Evolutionary conservation across 2,888 invertebrate species (phyloP), one percentile per base, ranked within the genome.

Genomic region (Polylopha cassiicola): DNA sequence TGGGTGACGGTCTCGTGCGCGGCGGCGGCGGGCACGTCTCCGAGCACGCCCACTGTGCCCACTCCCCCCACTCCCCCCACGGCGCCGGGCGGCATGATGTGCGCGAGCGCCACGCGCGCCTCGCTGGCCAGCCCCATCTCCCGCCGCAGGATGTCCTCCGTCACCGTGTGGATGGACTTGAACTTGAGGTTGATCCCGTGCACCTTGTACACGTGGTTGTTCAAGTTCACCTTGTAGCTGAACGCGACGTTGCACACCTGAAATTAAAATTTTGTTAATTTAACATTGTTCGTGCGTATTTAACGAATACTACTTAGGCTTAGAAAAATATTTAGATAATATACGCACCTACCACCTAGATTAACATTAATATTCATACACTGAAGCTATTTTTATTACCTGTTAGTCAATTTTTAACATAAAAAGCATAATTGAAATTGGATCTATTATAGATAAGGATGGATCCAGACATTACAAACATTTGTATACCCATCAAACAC

Each of bases 181-280:
- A 85, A 86, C 58, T 86, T 86, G 3, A 86, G 59, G 49, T 85
- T 86, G 43, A 86, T 69, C 2, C 85, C 85, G 53, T 86, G 86
- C 2, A 76, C 73, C 54, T 86, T 86, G 42, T 58, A 71, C 37
- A 85, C 86, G 47, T 86, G 86, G 53, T 86, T 86, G 61, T 86
- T 86, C 8, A 86, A 50, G 46, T 86, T 86, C 47, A 86, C 86
- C 50, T 86, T 86, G 58, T 86, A 86, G 51, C 86, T 84, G 56
- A 86, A 86, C 3, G 85, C 78, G 0, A 86, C 80, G 45, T 78
- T 82, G 66, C 86, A 86, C 13, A 86, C 80, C 86, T 86, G 72
- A 13, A 64, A 62, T 34, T 14, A 9, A 21, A 31, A 31, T n/a
- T n/a, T n/a, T n/a, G n/a, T n/a, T n/a, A n/a, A n/a, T n/a, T n/a